Percentiles rank a stretch among this genome's conserved stretches.
Conservation (phyloP, 2,113 vertebrate species). For the Chaetura pelagica region DNA sequence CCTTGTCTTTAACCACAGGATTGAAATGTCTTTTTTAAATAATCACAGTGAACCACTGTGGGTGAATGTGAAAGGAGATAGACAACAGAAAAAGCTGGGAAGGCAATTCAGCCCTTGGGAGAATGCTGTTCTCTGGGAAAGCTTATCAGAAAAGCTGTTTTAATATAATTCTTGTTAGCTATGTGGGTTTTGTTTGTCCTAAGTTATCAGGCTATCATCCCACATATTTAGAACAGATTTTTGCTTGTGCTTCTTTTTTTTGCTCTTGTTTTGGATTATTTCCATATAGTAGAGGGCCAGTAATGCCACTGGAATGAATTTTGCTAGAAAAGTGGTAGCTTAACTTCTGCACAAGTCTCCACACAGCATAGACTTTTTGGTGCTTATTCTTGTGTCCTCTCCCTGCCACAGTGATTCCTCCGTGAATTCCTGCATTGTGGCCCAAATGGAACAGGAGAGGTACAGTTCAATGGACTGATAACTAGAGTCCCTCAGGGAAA, state of each 20-base stretch:
- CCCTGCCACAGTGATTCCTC: background rate
- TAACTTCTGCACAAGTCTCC: background rate
- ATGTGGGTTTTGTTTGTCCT: background rate
- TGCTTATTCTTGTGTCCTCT: background rate
- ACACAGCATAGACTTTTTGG: background rate
- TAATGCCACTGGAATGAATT: background rate
- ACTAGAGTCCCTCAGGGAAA: background rate
- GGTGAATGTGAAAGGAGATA: constrained; percentile 27
- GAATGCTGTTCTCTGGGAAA: background rate
- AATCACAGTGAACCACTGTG: constrained; percentile 5
- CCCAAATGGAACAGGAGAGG: background rate
- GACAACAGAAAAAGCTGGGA: background rate
- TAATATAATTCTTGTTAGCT: background rate
- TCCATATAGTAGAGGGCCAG: background rate
- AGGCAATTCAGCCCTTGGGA: background rate
- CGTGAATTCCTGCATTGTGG: background rate
- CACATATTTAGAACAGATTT: background rate
- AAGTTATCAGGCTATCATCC: background rate
- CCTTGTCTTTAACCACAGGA: constrained; percentile 14
- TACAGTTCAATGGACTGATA: background rate
- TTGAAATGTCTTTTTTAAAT: constrained; percentile 23
- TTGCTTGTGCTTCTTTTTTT: background rate
- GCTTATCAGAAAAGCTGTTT: constrained; percentile 5
- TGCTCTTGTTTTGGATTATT: background rate
- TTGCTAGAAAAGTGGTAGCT: background rate